Evolutionary conservation across 2,888 invertebrate species (phyloP), one percentile per base, ranked within the genome.

Genomic region (Aphelenchoides bicaudatus): DNA sequence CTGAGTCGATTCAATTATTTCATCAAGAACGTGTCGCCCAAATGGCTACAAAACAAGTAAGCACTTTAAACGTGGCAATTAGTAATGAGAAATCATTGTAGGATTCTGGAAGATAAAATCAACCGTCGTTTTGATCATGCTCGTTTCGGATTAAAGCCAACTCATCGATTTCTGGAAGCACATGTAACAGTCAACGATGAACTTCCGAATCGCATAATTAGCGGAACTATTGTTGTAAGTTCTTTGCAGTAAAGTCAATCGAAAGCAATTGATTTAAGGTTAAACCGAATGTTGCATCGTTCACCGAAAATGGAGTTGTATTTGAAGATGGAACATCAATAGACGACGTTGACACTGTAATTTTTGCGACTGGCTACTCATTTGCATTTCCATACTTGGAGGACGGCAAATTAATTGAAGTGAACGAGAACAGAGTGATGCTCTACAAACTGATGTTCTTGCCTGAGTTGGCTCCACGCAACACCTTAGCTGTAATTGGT

Each of bases 371-470:
- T 27, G 71, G 71, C 13, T 66, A 59, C 56, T 19, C 27, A 37
- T 65, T 65, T 53, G 29, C 43, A 37, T 65, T 65, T 25, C 23
- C 34, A 13, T 21, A 58, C 10, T 37, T 66, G n/a, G 65, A 65
- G 27, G 34, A 31, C 29, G 71, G 71, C n/a, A 50, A 59, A 21
- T 61, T 71, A 43, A 64, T 71, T 19, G 65, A 65, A 2, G 69
- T 65, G 10, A 52, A 65, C 21, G 61, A 70, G 16, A 71, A 71
- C 57, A 30, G 59, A 10, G 74, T 79, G 8, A 68, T 76, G 6
- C 66, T 82, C 39, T 82, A 75, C 69, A 79, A 81, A 64, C 79
- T 78, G 65, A 78, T 80, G 65, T 82, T 80, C 56, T 80, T 80
- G 6, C 80, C 80, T 0, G 67, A 79, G 27, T 65, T 79, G 10